These are phyloP conservation scores for Bradypodion pumilum DNA, from an alignment of 2,797 vertebrate species.

Conservation along the genomic window DNA sequence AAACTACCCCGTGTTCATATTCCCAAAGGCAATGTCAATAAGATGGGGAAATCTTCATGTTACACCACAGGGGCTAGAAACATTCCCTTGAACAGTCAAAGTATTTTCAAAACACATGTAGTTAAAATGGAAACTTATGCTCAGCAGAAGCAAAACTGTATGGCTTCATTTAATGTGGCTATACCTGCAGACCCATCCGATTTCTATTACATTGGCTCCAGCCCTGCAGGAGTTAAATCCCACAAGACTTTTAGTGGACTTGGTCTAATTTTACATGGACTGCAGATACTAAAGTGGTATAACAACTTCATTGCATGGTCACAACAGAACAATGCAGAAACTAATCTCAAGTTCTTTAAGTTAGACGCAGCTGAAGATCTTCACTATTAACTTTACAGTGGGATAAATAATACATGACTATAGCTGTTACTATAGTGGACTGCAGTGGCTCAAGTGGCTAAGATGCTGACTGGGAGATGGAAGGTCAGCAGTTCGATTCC, in stretches of 20 bases:
- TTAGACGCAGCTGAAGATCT: neutral
- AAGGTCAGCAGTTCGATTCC: no score
- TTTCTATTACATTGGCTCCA: neutral
- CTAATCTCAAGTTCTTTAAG: neutral
- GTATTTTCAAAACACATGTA: neutral
- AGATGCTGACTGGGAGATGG: no score
- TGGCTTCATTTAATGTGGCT: neutral
- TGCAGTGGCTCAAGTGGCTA: no score
- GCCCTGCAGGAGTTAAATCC: neutral
- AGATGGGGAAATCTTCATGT: slow-evolving; percentile 43
- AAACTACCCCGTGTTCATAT: slow-evolving; percentile 37
- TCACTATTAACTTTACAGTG: neutral
- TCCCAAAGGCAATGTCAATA: neutral
- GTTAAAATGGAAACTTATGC: slow-evolving; percentile 29
- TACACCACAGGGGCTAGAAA: slow-evolving; percentile 42
- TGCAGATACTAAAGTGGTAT: neutral
- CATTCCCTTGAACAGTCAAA: slow-evolving; percentile 56
- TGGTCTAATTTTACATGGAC: neutral
- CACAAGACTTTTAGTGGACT: neutral
- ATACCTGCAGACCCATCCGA: neutral
- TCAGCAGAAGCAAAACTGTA: neutral
- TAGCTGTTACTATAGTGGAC: no score
- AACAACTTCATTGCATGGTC: neutral
- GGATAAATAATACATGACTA: neutral
- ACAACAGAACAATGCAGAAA: neutral